Evolutionary conservation across 2,888 invertebrate species (phyloP), one percentile per base, ranked within the genome.

Genomic region (Ptilodon capucinus): DNA sequence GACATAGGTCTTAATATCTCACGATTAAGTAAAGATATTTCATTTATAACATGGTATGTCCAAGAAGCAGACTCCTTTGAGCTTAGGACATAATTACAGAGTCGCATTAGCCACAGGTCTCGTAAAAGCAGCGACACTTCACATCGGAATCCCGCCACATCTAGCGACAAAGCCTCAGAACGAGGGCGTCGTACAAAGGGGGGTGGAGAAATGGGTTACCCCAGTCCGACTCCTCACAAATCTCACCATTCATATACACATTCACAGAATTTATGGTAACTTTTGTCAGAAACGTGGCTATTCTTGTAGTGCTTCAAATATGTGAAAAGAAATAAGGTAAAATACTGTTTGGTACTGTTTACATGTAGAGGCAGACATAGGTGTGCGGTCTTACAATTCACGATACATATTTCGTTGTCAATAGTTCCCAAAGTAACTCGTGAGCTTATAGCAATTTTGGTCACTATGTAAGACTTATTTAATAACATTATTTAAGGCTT

Each of bases 111-210:
- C 40, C 42, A 54, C 40, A 55, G 51, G 59, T 64, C 58, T 54
- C 40, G 51, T 54, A 49, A 54, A 60, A 64, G 53, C 54, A 23
- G 48, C 51, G 52, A 54, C 65, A 66, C 60, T 66, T 62, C 54
- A 48, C 51, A 51, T 59, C 54, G 54, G 56, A 54, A 60, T 61
- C 57, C 58, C 56, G 28, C 49, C 48, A 65, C 71, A 60, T 67
- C 64, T 57, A 51, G 44, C 47, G 46, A 67, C 60, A 71, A 71
- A 71, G 61, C 28, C 46, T 42, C 51, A 52, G 65, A 74, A 74
- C 56, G 71, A 67, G 71, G 64, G 67, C 67, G 64, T 54, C 55
- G 43, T 50, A 64, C 60, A 71, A 71, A 71, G 62, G 58, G 61
- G 7, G 57, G 54, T 38, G 60, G 55, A 54, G 64, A 69, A 71